Conservation (phyloP, 2,888 invertebrate species). For the Sphinx pinastri region DNA sequence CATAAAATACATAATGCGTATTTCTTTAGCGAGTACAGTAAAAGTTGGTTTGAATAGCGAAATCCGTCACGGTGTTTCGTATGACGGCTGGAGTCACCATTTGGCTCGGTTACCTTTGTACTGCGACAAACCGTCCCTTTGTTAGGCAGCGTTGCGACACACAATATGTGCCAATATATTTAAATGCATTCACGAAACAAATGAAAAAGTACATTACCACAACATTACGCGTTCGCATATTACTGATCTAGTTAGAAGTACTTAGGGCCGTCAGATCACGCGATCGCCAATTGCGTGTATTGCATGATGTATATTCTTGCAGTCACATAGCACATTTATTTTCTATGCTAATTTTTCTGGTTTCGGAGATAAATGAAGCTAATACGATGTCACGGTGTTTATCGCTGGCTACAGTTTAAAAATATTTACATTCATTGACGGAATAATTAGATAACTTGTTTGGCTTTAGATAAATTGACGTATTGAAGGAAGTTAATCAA, state of each 20-base stretch:
- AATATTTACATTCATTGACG: conserved; percentile 17
- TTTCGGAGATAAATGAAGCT: not conserved
- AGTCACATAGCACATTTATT: not conserved
- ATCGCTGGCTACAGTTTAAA: conserved; percentile 2
- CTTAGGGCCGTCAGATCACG: conserved; percentile 15
- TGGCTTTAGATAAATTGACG: conserved; percentile 5
- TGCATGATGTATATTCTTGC: not conserved
- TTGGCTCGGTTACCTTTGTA: conserved; percentile 66
- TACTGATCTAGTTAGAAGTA: conserved; percentile 31
- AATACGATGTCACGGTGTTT: not conserved
- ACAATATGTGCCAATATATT: conserved; percentile 36
- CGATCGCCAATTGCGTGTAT: conserved; percentile 1
- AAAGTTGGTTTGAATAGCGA: conserved; percentile 33
- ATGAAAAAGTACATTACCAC: conserved; percentile 21
- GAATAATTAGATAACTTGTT: conserved; percentile 17
- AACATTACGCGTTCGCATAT: conserved; percentile 26
- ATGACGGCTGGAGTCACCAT: conserved; percentile 49
- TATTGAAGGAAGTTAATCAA: conserved; percentile 19
- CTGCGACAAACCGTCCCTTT: conserved; percentile 67
- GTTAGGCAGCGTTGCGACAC: conserved; percentile 41
- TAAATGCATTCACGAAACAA: not conserved
- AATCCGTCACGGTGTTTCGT: conserved; percentile 48
- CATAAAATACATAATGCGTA: not conserved
- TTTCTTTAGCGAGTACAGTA: conserved; percentile 9
- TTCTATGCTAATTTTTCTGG: conserved; percentile 5